Evolutionary conservation across 2,113 vertebrate species (phyloP).

Genomic region (Vulpes vulpes): DNA sequence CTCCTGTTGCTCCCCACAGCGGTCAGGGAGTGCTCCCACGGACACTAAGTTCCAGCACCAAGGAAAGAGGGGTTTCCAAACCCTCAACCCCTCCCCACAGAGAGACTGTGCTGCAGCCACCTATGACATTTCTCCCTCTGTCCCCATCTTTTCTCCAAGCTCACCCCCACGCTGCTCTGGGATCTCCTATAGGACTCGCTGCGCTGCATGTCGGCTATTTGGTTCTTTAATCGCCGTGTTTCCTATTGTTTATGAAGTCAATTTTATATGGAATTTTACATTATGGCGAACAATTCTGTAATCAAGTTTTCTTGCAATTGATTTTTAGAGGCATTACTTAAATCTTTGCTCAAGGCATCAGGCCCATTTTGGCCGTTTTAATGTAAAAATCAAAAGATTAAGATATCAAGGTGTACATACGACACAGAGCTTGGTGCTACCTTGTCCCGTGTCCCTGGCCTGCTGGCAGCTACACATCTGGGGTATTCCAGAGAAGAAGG

Average conservation of each 20-base stretch:
- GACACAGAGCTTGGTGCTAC: not conserved
- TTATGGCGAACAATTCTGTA: not conserved
- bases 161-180: too few species aligned
- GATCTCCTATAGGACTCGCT: fast-evolving
- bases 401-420: fast-evolving
- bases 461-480: fast-evolving
- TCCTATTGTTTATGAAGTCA: not conserved
- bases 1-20: fast-evolving
- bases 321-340: not conserved
- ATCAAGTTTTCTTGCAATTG: not conserved
- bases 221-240: not conserved
- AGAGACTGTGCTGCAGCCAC: fast-evolving
- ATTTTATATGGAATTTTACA: not conserved
- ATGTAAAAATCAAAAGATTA: not conserved
- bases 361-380: not conserved
- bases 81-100: not conserved
- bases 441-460: not conserved
- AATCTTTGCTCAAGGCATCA: not conserved
- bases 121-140: fast-evolving
- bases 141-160: not conserved
- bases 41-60: too few species aligned
- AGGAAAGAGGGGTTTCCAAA: not conserved
- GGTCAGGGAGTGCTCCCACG: fast-evolving
- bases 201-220: not conserved
- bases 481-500: not conserved